Evolutionary conservation across 2,888 invertebrate genomes (phyloP).

Genomic region (Dascillus cervinus): DNA sequence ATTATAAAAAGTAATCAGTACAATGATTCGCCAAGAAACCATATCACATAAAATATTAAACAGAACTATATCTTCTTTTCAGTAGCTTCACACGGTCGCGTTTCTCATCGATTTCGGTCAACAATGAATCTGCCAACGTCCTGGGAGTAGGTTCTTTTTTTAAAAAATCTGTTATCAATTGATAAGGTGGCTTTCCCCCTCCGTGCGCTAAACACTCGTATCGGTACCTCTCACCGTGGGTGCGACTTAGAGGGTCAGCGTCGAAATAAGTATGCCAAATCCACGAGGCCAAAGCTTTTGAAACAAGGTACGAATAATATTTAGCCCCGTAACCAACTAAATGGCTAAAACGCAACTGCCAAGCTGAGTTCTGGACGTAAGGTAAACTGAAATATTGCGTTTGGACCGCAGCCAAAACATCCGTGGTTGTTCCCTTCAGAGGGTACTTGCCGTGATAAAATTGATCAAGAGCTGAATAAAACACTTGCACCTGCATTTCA

Average conservation of each 20-base stretch:
- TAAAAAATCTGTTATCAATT: constrained; percentile 72
- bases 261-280: constrained; percentile 88
- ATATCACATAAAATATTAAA: too few species aligned
- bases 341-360: constrained; percentile 95
- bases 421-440: constrained; percentile 53
- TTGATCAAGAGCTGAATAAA: constrained; percentile 89
- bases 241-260: constrained; percentile 64
- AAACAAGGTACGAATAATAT: constrained; percentile 96
- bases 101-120: constrained; percentile 59
- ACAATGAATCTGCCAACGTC: constrained; percentile 71
- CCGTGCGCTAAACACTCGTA: constrained; percentile 75
- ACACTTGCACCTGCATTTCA: constrained; percentile 64
- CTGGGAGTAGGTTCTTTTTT: constrained; percentile 67
- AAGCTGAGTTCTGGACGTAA: constrained; percentile 85
- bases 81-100: too few species aligned
- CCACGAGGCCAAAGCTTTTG: constrained; percentile 84
- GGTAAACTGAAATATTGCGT: constrained; percentile 78
- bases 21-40: too few species aligned
- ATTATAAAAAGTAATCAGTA: too few species aligned
- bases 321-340: constrained; percentile 97
- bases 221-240: constrained; percentile 73
- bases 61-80: too few species aligned
- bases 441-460: constrained; percentile 68
- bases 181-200: constrained; percentile 75
- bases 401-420: constrained; percentile 69